Evolutionary conservation across 2,113 vertebrate species (phyloP).

Genomic region (Galemys pyrenaicus): DNA sequence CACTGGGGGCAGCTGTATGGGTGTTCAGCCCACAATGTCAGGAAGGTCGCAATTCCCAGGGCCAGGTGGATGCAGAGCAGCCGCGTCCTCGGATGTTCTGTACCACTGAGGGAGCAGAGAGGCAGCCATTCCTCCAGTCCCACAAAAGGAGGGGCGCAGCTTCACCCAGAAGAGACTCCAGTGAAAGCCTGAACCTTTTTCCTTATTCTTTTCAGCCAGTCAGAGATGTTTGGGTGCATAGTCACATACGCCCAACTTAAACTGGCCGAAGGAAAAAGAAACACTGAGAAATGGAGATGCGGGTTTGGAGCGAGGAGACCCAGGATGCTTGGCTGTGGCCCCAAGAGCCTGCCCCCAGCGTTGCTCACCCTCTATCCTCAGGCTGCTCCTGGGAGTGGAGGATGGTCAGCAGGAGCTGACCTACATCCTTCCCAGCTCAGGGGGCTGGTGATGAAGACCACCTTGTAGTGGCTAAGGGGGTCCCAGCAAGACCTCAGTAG

Average conservation of each 20-base stretch:
- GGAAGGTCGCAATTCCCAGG: background rate
- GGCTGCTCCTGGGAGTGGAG: background rate
- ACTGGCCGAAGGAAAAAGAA: background rate
- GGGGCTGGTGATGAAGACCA: background rate
- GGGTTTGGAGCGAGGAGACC: background rate
- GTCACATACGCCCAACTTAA: background rate
- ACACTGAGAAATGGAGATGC: background rate
- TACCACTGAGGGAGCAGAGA: background rate
- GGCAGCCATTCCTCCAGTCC: background rate
- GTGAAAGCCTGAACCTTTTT: background rate
- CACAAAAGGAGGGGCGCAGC: background rate
- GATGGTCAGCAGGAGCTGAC: background rate
- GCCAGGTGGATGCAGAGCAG: background rate
- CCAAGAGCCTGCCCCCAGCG: background rate
- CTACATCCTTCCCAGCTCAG: background rate
- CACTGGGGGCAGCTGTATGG: background rate
- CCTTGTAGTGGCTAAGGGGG: background rate
- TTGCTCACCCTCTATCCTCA: background rate
- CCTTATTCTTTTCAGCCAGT: background rate
- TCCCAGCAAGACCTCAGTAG: background rate
- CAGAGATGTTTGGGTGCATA: background rate
- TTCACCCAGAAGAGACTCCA: background rate
- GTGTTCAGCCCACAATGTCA: background rate
- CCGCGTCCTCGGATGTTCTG: too few species aligned
- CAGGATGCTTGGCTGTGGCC: too few species aligned